Base-by-base conservation (phyloP, 2,797 vertebrate species). In the Notamacropus eugenii region DNA sequence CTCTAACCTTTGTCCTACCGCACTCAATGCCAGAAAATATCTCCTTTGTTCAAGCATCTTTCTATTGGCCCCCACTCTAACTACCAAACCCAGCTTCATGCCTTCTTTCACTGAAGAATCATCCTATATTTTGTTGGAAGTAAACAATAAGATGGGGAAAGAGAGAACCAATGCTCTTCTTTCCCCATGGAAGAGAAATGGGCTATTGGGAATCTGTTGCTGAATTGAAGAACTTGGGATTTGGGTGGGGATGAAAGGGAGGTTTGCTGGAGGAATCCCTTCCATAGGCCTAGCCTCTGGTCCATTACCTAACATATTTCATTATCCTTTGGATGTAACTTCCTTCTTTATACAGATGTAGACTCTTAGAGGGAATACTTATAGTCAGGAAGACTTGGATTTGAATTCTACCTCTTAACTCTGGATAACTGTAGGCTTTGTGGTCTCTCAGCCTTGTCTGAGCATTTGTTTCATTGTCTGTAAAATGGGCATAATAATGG, bases 91-190 rank as follows among this genome's bases (percentile, higher is more conserved):
- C 46, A 54, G 74, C 98, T 97, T 97, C 91, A 0, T 90, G 96
- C 96, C 97, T 94, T 97, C 97, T 95, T 97, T 97, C 67, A 97
- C 97, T 95, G 40, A 96, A 96, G 92, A 95, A 98, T 97, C 96
- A 93, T 97, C 98, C 96, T 97, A 95, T 96, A 97, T 97, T 97
- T 97, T 94, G 91, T 98, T 98, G 98, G 95, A 90, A 97, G 94
- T 55, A 92, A 95, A 55, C 93, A 62, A 95, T 97, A 96, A 98
- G 97, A 13, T n/a, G 82, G 31, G 27, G 96, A 97, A 97, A 95
- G 97, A 96, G 97, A 98, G 4, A 58, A 46, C n/a, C 55, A 54
- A 1, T 87, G 9, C 3, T 74, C 59, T 29, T 40, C 14, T 74
- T 1, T 16, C 74, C 40, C 74, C 27, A 4, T 82, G 19, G 67